Conservation (phyloP, 2,113 vertebrate genomes). For the Anolis carolinensis region DNA sequence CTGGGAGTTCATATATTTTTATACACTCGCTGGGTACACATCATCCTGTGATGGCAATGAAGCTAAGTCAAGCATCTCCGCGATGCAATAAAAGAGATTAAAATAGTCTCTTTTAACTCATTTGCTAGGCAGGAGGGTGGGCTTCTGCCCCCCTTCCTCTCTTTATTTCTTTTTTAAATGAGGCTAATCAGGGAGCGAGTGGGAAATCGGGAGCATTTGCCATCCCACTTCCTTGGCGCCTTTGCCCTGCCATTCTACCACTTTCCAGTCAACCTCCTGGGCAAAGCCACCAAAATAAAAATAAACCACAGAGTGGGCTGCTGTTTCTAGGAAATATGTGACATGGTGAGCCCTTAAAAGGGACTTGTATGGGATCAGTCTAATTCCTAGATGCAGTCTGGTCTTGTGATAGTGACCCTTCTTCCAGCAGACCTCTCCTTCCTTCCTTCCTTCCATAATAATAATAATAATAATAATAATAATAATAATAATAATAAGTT, state of each 20-base stretch:
- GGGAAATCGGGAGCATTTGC: constrained; percentile 48
- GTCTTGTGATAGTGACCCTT: no score
- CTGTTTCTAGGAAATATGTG: constrained; percentile 30
- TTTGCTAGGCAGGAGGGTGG: constrained; percentile 54
- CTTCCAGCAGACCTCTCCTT: no score
- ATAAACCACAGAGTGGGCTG: background rate
- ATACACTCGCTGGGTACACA: constrained; percentile 69
- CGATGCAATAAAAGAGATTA: constrained; percentile 70
- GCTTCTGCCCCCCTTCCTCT: constrained; percentile 35
- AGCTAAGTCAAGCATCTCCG: constrained; percentile 70
- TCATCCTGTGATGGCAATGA: constrained; percentile 71
- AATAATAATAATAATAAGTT: no score
- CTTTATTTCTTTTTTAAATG: constrained; percentile 51
- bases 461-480: no score
- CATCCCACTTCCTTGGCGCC: background rate
- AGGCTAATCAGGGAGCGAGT: constrained; percentile 51
- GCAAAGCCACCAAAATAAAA: constrained; percentile 9
- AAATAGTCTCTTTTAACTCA: constrained; percentile 64
- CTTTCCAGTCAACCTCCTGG: background rate
- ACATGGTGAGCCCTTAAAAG: constrained; percentile 20
- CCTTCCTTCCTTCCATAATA: no score
- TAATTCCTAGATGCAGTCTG: no score
- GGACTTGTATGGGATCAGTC: background rate
- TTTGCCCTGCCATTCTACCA: background rate
- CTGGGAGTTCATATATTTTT: constrained; percentile 77